These are phyloP conservation scores for Sepiola atlantica DNA, from an alignment of 2,888 invertebrate species.

Conservation along the genomic window DNA sequence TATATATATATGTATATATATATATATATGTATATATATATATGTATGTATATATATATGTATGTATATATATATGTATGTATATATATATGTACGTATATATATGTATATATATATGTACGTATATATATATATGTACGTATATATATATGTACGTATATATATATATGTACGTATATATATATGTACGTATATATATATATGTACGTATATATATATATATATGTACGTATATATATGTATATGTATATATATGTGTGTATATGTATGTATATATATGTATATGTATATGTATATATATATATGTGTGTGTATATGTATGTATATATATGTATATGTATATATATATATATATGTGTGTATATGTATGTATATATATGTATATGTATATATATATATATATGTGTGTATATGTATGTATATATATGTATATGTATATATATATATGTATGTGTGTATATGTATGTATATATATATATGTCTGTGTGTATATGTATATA, in stretches of 20 bases:
- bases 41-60: not conserved
- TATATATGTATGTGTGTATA: too few relatives aligned
- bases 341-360: not conserved
- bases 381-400: not conserved
- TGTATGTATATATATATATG: too few relatives aligned
- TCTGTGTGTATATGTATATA: too few relatives aligned
- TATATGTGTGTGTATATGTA: too few relatives aligned
- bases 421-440: not conserved
- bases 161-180: not conserved
- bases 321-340: not conserved
- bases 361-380: not conserved
- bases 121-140: too few relatives aligned
- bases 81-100: not conserved
- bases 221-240: not conserved
- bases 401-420: not conserved
- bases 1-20: not conserved
- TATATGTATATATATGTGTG: not conserved
- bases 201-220: not conserved
- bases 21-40: not conserved
- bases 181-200: not conserved
- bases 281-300: too few relatives aligned
- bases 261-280: too few relatives aligned
- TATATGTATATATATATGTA: too few relatives aligned
- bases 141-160: not conserved
- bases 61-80: too few relatives aligned